Evolutionary conservation across 2,888 invertebrate species (phyloP).

Genomic region (Erannis defoliaria): DNA sequence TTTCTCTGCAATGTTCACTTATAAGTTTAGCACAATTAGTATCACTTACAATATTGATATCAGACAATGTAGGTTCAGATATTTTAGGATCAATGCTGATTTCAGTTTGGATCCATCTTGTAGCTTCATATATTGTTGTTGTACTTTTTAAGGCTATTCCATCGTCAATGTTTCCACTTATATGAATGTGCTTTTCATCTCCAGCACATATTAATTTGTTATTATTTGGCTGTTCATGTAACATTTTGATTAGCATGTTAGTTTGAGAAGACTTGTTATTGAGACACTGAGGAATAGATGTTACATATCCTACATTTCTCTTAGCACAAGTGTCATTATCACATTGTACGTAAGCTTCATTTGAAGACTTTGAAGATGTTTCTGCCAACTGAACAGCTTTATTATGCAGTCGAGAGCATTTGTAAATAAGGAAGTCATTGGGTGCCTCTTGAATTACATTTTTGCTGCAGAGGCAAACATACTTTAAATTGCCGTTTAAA

Average conservation of each 20-base stretch:
- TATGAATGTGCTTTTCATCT: constrained; percentile 22
- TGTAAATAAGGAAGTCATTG: constrained; percentile 68
- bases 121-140: constrained; percentile 59
- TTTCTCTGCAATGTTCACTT: constrained; percentile 58
- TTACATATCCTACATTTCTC: constrained; percentile 5
- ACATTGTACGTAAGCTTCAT: constrained; percentile 23
- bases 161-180: constrained; percentile 19
- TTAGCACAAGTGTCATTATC: constrained; percentile 25
- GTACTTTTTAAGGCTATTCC: constrained; percentile 30
- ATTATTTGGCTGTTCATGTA: constrained; percentile 48
- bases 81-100: constrained; percentile 78
- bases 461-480: constrained; percentile 70
- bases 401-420: constrained; percentile 64
- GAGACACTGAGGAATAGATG: constrained; percentile 13
- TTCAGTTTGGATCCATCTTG: constrained; percentile 76
- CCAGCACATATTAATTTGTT: constrained; percentile 47
- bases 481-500: constrained; percentile 62
- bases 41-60: constrained; percentile 68
- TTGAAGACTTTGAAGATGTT: constrained; percentile 41
- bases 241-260: constrained; percentile 59
- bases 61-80: constrained; percentile 71
- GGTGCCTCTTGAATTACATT: constrained; percentile 54
- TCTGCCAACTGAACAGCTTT: constrained; percentile 52
- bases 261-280: constrained; percentile 71
- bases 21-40: constrained; percentile 62